Conservation (phyloP, 2,797 vertebrate species). For the Danionella dracula region DNA sequence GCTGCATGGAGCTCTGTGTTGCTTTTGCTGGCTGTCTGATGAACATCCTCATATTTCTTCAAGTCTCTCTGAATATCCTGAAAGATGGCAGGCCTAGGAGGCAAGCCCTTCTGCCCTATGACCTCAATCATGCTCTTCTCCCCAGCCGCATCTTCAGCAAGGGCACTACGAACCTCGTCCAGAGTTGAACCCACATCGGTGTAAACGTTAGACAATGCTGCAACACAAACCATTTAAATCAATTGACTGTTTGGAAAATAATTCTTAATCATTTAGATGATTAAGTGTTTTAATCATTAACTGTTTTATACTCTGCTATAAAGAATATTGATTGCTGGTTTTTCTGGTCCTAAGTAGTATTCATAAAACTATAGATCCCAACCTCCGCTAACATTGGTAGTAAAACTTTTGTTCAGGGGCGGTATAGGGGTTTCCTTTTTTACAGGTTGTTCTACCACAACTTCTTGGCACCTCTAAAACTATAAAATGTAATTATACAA, state of each 20-base stretch:
- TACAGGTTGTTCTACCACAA: too few relatives aligned
- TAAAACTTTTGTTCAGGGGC: too few relatives aligned
- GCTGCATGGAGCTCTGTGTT: slow-evolving; percentile 79
- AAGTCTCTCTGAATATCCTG: slow-evolving; percentile 72
- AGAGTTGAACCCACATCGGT: slow-evolving; percentile 78
- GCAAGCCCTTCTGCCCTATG: slow-evolving; percentile 41
- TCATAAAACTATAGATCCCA: too few relatives aligned
- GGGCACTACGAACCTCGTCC: slow-evolving; percentile 68
- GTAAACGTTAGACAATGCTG: slow-evolving; percentile 77
- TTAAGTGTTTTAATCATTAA: too few relatives aligned
- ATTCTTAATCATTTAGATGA: too few relatives aligned
- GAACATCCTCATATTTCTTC: slow-evolving; percentile 74
- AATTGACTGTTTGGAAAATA: background rate
- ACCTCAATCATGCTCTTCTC: slow-evolving; percentile 68
- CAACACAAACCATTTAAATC: background rate
- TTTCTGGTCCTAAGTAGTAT: too few relatives aligned
- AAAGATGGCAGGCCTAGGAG: slow-evolving; percentile 22
- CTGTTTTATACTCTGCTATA: too few relatives aligned
- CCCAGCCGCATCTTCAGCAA: slow-evolving; percentile 68
- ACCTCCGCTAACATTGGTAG: too few relatives aligned
- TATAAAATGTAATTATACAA: too few relatives aligned
- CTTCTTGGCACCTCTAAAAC: too few relatives aligned
- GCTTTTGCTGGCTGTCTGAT: slow-evolving; percentile 79
- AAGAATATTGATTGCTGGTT: too few relatives aligned
- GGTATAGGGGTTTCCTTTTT: too few relatives aligned